Evolutionary conservation across 2,113 vertebrate species (phyloP).

Genomic region (Chaetura pelagica): DNA sequence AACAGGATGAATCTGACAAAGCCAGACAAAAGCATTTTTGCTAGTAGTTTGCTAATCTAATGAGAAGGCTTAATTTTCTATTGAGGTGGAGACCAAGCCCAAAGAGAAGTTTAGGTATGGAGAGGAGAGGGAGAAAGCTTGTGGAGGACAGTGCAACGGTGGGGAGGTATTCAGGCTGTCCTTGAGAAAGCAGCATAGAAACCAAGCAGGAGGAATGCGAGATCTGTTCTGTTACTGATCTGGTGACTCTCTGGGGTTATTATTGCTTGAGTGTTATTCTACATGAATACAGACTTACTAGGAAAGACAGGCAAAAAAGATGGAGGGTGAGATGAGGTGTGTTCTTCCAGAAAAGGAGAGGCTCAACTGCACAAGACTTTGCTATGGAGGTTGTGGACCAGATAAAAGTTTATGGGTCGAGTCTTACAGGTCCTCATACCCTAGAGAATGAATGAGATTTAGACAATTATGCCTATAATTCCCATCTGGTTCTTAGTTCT

Average conservation of each 20-base stretch:
- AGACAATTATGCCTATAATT: background rate
- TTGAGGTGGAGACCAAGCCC: background rate
- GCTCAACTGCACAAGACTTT: background rate
- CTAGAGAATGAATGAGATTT: background rate
- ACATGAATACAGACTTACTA: background rate
- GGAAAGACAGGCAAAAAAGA: background rate
- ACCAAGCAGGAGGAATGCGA: background rate
- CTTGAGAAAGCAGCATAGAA: background rate
- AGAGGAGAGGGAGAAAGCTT: background rate
- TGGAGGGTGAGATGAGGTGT: accelerated
- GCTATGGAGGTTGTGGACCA: background rate
- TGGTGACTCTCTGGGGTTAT: background rate
- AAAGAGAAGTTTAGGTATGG: background rate
- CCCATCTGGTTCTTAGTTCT: background rate
- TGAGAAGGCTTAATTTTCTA: background rate
- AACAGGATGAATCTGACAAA: background rate
- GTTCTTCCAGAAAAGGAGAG: background rate
- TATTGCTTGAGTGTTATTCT: background rate
- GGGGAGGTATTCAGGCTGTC: background rate
- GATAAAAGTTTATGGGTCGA: background rate
- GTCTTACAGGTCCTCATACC: background rate
- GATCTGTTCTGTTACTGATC: background rate
- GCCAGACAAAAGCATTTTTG: background rate
- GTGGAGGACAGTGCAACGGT: background rate
- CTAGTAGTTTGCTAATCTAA: background rate